A percentile compares a stretch with the other conserved stretches of the same genome.
Evolutionary conservation across 2,888 invertebrate species (phyloP).

Genomic region (Spilosoma lubricipeda): DNA sequence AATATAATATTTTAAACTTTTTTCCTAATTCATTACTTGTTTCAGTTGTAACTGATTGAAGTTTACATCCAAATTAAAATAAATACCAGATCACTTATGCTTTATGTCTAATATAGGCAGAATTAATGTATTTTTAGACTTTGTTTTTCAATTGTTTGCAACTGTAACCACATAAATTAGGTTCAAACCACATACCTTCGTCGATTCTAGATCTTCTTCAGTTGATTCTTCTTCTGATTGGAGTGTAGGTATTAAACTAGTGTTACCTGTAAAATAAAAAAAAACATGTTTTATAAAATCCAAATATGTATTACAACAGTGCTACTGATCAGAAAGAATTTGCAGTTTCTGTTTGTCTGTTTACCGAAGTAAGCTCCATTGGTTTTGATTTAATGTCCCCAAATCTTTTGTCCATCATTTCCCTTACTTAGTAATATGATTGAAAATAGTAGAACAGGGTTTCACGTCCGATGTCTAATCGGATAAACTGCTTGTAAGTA

Average conservation of each 20-base stretch:
- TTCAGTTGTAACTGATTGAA: no score
- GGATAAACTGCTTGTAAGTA: neutral
- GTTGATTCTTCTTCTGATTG: constrained; percentile 70
- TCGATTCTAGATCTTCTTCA: constrained; percentile 73
- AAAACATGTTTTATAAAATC: neutral
- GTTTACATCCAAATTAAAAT: no score
- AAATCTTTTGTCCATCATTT: neutral
- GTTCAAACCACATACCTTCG: constrained; percentile 57
- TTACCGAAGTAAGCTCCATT: neutral
- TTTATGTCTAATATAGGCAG: neutral
- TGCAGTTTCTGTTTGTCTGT: neutral
- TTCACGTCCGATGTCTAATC: neutral
- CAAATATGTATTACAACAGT: neutral
- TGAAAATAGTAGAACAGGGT: neutral
- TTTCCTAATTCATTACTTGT: no score
- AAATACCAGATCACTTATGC: no score
- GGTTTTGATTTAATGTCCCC: neutral
- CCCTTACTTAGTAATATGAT: neutral
- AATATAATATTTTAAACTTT: no score
- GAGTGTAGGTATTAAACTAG: constrained; percentile 54
- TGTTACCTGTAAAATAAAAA: constrained; percentile 60
- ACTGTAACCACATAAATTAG: neutral
- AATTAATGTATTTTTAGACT: neutral
- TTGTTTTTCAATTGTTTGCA: neutral
- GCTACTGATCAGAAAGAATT: neutral